These are phyloP conservation scores for Aporrectodea caliginosa DNA, from an alignment of 1,140 invertebrate genomes.

Conservation along the genomic window DNA sequence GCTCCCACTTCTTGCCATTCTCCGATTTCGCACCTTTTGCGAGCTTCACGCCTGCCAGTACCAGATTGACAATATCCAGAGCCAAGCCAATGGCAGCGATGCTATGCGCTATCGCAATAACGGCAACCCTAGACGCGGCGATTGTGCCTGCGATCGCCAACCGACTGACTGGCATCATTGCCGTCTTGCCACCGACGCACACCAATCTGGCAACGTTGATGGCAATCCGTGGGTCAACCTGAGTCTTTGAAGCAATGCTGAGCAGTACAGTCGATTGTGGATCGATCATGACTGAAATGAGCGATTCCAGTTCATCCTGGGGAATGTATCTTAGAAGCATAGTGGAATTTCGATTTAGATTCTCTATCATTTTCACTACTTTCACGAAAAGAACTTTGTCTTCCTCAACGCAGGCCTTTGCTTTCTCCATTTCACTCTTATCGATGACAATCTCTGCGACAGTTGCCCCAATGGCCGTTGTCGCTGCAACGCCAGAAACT, in stretches of 20 bases:
- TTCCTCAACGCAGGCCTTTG: background rate
- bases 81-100: background rate
- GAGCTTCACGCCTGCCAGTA: background rate
- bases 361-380: background rate
- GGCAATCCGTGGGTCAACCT: background rate
- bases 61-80: background rate
- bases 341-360: background rate
- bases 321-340: background rate
- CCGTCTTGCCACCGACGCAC: background rate
- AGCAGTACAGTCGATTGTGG: background rate
- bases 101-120: background rate
- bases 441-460: background rate
- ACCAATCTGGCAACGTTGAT: background rate
- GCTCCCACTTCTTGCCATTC: conserved; percentile 31
- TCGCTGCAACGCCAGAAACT: background rate
- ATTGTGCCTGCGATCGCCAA: background rate
- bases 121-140: background rate
- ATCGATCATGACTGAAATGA: background rate
- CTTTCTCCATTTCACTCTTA: background rate
- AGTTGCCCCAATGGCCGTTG: background rate
- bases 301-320: background rate
- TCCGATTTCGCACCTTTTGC: background rate
- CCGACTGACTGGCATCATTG: background rate
- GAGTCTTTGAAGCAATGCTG: background rate
- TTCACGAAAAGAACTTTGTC: background rate